Conservation (phyloP, 2,113 vertebrate species). For the Chlorocebus sabaeus region DNA sequence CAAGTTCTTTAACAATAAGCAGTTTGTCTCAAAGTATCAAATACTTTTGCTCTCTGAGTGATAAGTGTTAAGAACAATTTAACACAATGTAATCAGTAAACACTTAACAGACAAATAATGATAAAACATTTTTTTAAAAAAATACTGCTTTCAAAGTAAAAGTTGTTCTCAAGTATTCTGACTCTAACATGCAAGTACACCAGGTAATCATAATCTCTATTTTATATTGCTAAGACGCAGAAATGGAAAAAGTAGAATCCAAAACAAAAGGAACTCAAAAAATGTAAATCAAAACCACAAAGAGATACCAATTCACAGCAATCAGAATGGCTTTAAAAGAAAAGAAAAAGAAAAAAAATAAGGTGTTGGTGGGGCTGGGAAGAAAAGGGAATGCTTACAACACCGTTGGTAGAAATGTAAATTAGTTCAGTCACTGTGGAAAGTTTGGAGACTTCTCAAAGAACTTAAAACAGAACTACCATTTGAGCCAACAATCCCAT, state of each 20-base stretch:
- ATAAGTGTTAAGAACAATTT: neutral
- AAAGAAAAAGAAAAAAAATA: too few relatives aligned
- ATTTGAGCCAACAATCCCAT: too few relatives aligned
- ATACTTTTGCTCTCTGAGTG: neutral
- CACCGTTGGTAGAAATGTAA: too few relatives aligned
- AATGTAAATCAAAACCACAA: neutral
- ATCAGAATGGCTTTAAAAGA: too few relatives aligned
- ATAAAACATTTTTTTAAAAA: neutral
- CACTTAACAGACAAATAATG: neutral
- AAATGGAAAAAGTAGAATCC: neutral
- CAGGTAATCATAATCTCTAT: neutral
- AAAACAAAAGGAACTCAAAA: neutral
- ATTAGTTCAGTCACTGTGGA: too few relatives aligned
- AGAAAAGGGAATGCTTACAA: too few relatives aligned
- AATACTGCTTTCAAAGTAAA: neutral
- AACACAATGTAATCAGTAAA: neutral
- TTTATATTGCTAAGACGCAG: neutral
- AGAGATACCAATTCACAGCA: too few relatives aligned
- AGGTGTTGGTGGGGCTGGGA: too few relatives aligned
- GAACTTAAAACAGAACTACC: too few relatives aligned
- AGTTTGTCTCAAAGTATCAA: neutral
- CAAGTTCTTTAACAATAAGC: slow-evolving; percentile 5
- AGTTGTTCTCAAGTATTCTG: neutral
- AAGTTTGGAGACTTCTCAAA: too few relatives aligned
- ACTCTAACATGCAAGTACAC: neutral